Percentiles rank a stretch among this genome's conserved stretches.
Evolutionary conservation across 2,888 invertebrate genomes (phyloP).

Genomic region (Catocala sponsa): DNA sequence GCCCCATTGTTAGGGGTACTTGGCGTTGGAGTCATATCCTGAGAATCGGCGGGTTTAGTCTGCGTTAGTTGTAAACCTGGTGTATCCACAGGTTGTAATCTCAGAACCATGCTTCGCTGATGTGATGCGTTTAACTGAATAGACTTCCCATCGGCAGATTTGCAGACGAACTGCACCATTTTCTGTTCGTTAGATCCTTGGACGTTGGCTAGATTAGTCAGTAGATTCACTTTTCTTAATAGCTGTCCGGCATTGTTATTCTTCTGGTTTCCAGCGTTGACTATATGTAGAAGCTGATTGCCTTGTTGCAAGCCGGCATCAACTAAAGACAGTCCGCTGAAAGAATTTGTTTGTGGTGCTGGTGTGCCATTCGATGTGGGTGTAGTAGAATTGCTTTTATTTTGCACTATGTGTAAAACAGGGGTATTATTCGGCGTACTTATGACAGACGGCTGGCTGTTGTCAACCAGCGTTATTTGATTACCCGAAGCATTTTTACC

Average conservation of each 20-base stretch:
- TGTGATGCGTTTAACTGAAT: constrained; percentile 87
- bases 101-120: constrained; percentile 85
- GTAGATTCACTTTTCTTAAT: constrained; percentile 82
- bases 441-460: constrained; percentile 76
- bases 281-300: constrained; percentile 84
- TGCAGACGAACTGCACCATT: constrained; percentile 90
- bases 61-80: constrained; percentile 61
- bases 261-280: constrained; percentile 80
- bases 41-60: constrained; percentile 64
- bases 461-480: constrained; percentile 79
- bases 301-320: constrained; percentile 80
- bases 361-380: constrained; percentile 65
- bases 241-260: constrained; percentile 74
- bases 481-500: constrained; percentile 77
- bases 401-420: constrained; percentile 83
- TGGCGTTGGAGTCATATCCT: constrained; percentile 64
- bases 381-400: constrained; percentile 63
- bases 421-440: constrained; percentile 75
- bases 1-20: constrained; percentile 48
- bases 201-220: constrained; percentile 81
- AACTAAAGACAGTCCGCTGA: constrained; percentile 78
- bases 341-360: constrained; percentile 67
- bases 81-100: constrained; percentile 80
- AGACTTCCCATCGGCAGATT: constrained; percentile 88
- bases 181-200: constrained; percentile 85